Evolutionary conservation across 92 coral and sea anemone genomes (phyloP).

Genomic region (Epizoanthus ramosus): DNA sequence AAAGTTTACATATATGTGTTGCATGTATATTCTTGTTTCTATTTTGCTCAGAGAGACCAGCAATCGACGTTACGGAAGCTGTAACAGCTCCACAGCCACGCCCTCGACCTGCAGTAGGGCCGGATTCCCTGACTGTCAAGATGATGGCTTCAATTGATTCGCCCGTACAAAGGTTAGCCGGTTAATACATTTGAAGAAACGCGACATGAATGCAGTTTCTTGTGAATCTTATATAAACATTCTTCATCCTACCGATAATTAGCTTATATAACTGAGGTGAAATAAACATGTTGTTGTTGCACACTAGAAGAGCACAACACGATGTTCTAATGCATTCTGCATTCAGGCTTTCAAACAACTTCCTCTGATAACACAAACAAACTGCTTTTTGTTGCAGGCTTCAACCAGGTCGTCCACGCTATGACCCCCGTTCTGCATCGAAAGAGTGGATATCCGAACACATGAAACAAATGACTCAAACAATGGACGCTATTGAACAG

Average conservation of each 20-base stretch:
- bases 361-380: background rate
- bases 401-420: background rate
- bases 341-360: no score
- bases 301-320: no score
- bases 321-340: no score
- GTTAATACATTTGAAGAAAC: background rate
- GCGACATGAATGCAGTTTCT: no score
- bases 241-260: no score
- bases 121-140: slow-evolving; percentile 65
- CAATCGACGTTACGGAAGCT: background rate
- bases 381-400: slow-evolving; percentile 3
- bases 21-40: background rate
- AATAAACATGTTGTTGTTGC: no score
- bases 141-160: slow-evolving; percentile 69
- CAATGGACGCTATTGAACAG: slow-evolving; percentile 78
- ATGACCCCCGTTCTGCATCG: slow-evolving; percentile 60
- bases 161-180: slow-evolving; percentile 53
- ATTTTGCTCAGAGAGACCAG: slow-evolving; percentile 1
- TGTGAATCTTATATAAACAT: no score
- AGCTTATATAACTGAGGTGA: no score
- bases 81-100: background rate
- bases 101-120: background rate
- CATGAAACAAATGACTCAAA: slow-evolving; percentile 72
- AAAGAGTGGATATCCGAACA: slow-evolving; percentile 61
- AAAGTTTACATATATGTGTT: background rate